phyloP scores from a whole-genome alignment of 2,888 invertebrate species.

The Pyrocoelia pectoralis region DNA sequence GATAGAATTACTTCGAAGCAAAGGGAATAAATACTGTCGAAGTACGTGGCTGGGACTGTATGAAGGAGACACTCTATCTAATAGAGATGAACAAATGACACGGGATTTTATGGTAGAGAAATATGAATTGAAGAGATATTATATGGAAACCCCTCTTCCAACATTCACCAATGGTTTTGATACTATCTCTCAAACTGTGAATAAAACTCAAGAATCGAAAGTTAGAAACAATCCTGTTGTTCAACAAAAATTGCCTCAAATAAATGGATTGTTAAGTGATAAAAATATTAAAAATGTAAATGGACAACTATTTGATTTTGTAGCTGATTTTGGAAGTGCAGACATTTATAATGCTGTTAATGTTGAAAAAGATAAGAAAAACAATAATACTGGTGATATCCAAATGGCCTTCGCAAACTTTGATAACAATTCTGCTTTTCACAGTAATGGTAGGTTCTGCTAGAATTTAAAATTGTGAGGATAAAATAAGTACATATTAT shows the following conservation, averaged over 20 bases:
- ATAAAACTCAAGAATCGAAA: constrained; percentile 30
- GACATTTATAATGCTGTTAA: constrained; percentile 71
- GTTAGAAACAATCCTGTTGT: constrained; percentile 21
- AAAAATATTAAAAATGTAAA: constrained; percentile 36
- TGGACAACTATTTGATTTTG: constrained; percentile 58
- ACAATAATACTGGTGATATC: constrained; percentile 43
- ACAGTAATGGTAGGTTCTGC: constrained; percentile 63
- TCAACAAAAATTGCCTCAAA: constrained; percentile 21
- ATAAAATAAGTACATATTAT: not conserved
- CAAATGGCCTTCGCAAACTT: constrained; percentile 70
- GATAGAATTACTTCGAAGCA: constrained; percentile 86
- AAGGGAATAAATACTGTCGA: constrained; percentile 94
- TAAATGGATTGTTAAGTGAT: constrained; percentile 23
- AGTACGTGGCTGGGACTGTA: constrained; percentile 93
- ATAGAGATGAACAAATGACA: constrained; percentile 88
- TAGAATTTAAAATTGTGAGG: not conserved
- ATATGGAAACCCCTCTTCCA: constrained; percentile 49
- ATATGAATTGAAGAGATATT: constrained; percentile 89
- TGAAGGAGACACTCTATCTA: constrained; percentile 74
- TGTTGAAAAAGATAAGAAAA: constrained; percentile 42
- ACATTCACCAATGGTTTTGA: constrained; percentile 24
- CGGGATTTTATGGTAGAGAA: constrained; percentile 94
- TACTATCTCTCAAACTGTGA: constrained; percentile 9
- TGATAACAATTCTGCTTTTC: constrained; percentile 75
- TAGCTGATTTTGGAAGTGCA: constrained; percentile 76